These are phyloP conservation scores for Mantis religiosa DNA, from an alignment of 2,888 invertebrate species.

Conservation along the genomic window DNA sequence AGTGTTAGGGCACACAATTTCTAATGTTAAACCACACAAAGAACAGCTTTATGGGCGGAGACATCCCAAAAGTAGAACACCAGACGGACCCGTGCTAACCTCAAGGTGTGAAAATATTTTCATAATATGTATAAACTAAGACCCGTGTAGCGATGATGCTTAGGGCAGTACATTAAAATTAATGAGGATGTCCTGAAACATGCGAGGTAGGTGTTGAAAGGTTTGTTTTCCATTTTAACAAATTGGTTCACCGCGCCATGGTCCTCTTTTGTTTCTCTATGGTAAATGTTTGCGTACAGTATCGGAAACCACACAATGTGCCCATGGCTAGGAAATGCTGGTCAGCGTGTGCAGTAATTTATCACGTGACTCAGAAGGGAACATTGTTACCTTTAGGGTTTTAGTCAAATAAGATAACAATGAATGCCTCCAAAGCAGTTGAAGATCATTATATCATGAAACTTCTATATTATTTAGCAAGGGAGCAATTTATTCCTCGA, in stretches of 20 bases:
- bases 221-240: background rate
- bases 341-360: background rate
- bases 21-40: too few relatives aligned
- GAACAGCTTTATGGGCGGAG: too few relatives aligned
- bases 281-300: background rate
- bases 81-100: background rate
- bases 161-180: background rate
- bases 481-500: too few relatives aligned
- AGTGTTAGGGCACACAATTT: too few relatives aligned
- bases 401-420: background rate
- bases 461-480: too few relatives aligned
- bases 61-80: too few relatives aligned
- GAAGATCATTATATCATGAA: too few relatives aligned
- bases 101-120: background rate
- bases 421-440: background rate
- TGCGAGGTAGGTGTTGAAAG: background rate
- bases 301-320: background rate
- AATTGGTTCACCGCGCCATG: background rate
- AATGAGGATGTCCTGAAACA: background rate
- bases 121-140: background rate
- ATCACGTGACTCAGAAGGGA: background rate
- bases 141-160: background rate
- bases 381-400: background rate
- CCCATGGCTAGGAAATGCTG: background rate
- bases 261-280: background rate